Base-by-base conservation (phyloP, 2,888 invertebrate genomes). In the Blastobasis adustella region DNA sequence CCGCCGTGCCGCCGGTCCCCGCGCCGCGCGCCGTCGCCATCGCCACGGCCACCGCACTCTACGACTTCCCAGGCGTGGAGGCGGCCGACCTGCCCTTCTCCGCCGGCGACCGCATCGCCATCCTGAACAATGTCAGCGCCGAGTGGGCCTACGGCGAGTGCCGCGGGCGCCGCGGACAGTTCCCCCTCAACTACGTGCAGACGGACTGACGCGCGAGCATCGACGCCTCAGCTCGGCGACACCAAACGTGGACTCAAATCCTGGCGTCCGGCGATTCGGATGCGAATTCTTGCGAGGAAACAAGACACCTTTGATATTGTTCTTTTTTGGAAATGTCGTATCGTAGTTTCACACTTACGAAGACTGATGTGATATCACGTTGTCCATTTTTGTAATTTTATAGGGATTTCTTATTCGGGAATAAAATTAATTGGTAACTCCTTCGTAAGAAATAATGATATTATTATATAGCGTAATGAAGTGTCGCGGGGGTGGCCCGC, bases 141-240 rank as follows among this genome's bases (percentile, higher is more conserved):
- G 93, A 95, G 63, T 96, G 96, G 96, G 90, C 94, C 53, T 93
- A 90, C 68, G 95, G 95, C 10, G 93, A 93, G 72, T 91, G 90
- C 59, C 88, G 90, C 54, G 92, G 92, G 40, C 78, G 82, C 57
- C 90, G 82, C 69, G 96, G 95, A 58, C 94, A 95, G 73, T 95
- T 96, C 80, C 95, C 96, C 51, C 89, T 91, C 38, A 94, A 93
- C 83, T 95, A 93, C 77, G 92, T 95, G 54, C 91, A 93, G 76
- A 79, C 87, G 70, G 74, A 76, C 72, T 83, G 76, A 61, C 43
- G 1, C 4, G 4, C 9, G 2, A 8, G 41, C 4, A 8, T 41
- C 41, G n/a, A 41, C 2, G 41, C 41, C 49, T 57, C 57, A 23
- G 23, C 23, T 23, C 23, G 23, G 23, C 23, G 23, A 23, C 23